A percentile compares a stretch with the other conserved stretches of the same genome.
Conservation (phyloP, 2,888 invertebrate species). For the Hirudinaria manillensis region DNA sequence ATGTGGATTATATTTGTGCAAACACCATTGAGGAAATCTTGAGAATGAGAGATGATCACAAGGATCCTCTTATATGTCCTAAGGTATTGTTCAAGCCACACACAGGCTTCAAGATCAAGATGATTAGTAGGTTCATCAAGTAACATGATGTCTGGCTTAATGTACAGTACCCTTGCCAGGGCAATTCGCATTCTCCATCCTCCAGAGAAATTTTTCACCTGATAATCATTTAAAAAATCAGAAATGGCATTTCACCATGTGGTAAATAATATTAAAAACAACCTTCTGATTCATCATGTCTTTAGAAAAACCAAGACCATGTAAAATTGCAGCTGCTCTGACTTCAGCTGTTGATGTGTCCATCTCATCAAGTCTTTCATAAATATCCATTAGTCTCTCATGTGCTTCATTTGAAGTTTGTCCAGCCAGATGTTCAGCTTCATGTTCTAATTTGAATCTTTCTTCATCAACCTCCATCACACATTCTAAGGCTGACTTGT, state of each 20-base stretch:
- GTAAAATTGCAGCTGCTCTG: slow-evolving; percentile 85
- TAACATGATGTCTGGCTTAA: slow-evolving; percentile 60
- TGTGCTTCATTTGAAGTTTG: slow-evolving; percentile 64
- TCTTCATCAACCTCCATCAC: slow-evolving; percentile 98
- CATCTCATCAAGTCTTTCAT: slow-evolving; percentile 92
- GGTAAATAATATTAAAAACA: neutral
- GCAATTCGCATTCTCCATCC: slow-evolving; percentile 65
- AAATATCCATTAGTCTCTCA: slow-evolving; percentile 88
- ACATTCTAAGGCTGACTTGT: slow-evolving; percentile 87
- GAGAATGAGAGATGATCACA: slow-evolving; percentile 96
- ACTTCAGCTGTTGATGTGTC: slow-evolving; percentile 90
- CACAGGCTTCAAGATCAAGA: slow-evolving; percentile 83
- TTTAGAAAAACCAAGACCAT: slow-evolving; percentile 86
- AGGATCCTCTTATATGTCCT: slow-evolving; percentile 92
- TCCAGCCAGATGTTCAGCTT: slow-evolving; percentile 77
- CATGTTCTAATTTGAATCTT: slow-evolving; percentile 77
- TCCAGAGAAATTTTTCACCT: slow-evolving; percentile 53
- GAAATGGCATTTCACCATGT: neutral
- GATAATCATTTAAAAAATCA: neutral
- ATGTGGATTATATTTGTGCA: slow-evolving; percentile 86
- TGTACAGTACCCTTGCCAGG: slow-evolving; percentile 59
- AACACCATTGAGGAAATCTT: slow-evolving; percentile 95
- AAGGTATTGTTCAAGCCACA: slow-evolving; percentile 97
- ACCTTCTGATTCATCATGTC: slow-evolving; percentile 59
- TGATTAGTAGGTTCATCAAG: slow-evolving; percentile 62